These are phyloP conservation scores for Cromileptes altivelis DNA, from an alignment of 2,113 vertebrate genomes.

Conservation along the genomic window DNA sequence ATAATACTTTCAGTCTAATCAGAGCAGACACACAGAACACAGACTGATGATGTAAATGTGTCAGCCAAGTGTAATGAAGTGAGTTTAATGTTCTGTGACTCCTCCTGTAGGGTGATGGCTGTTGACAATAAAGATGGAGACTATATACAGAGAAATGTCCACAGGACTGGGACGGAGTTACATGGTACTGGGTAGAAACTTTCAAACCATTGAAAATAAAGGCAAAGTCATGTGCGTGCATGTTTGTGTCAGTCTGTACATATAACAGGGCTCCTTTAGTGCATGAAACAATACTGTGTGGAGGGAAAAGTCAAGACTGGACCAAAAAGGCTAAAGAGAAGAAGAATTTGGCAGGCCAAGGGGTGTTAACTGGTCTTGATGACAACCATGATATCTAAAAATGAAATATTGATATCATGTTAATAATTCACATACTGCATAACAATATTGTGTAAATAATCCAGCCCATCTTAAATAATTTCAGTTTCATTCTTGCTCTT, in stretches of 20 bases:
- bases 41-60: conserved; percentile 18
- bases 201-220: neutral
- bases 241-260: neutral
- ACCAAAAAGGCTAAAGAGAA: neutral
- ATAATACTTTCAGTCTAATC: conserved; percentile 24
- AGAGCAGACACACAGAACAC: conserved; percentile 18
- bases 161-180: neutral
- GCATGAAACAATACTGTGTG: neutral
- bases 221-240: neutral
- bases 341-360: neutral
- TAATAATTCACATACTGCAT: too few relatives aligned
- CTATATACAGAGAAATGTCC: neutral
- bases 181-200: neutral
- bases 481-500: too few relatives aligned
- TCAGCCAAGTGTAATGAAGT: conserved; percentile 3
- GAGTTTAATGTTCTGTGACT: conserved; percentile 3
- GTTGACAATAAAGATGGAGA: neutral
- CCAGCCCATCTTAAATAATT: too few relatives aligned
- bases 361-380: too few relatives aligned
- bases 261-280: neutral
- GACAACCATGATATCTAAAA: too few relatives aligned
- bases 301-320: neutral
- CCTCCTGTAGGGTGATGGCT: neutral
- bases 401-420: too few relatives aligned
- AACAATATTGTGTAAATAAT: too few relatives aligned